Conservation (phyloP, 2,888 invertebrate species). For the Melolontha melolontha region DNA sequence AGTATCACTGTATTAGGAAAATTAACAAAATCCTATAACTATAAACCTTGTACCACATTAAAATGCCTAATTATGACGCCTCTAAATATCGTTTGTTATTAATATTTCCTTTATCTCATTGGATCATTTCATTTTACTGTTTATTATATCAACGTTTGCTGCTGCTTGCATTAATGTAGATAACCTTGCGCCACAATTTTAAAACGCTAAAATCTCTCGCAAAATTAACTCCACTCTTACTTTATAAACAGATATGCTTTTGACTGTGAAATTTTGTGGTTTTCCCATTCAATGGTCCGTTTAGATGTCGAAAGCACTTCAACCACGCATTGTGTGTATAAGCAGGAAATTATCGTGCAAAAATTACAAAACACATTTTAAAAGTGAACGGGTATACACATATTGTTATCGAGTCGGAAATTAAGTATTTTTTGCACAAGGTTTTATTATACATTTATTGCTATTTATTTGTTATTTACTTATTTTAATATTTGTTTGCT, state of each 20-base stretch:
- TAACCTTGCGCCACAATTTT: conserved; percentile 23
- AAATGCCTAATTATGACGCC: background rate
- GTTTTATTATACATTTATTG: too few species aligned
- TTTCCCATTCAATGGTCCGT: conserved; percentile 15
- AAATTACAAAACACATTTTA: background rate
- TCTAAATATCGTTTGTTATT: background rate
- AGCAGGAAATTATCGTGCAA: conserved; percentile 8
- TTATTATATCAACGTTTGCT: conserved; percentile 7
- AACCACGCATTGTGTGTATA: background rate
- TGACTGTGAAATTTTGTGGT: conserved; percentile 25
- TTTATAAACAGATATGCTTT: conserved; percentile 5
- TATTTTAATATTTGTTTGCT: too few species aligned
- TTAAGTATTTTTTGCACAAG: too few species aligned
- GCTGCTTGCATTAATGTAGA: conserved; percentile 8
- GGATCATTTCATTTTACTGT: background rate
- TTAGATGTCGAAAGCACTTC: conserved; percentile 4
- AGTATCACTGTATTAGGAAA: too few species aligned
- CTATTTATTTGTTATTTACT: too few species aligned
- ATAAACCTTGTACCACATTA: conserved; percentile 22
- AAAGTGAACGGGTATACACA: background rate
- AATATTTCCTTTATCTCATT: conserved; percentile 2
- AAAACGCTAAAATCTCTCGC: background rate
- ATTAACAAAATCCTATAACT: background rate
- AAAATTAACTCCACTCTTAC: conserved; percentile 15
- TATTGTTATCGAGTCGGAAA: too few species aligned